Evolutionary conservation across 2,888 invertebrate species (phyloP).

Genomic region (Spisula solida): DNA sequence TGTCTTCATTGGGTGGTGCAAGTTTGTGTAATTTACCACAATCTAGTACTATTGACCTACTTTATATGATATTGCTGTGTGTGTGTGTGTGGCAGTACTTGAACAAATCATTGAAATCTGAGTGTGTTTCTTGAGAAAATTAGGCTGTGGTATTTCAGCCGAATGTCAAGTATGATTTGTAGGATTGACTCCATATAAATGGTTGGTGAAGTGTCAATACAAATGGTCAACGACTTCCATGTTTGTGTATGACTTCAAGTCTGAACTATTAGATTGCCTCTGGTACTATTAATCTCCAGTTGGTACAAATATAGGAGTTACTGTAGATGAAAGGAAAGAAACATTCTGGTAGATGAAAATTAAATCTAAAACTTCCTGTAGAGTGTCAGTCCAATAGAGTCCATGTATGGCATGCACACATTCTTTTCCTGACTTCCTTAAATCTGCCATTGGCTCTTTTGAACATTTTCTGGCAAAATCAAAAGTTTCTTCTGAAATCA

Average conservation of each 20-base stretch:
- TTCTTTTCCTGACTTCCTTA: too few species aligned
- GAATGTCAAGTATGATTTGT: constrained; percentile 12
- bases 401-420: too few species aligned
- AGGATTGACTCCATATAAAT: constrained; percentile 1
- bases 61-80: not conserved
- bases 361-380: too few species aligned
- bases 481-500: too few species aligned
- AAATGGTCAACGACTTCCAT: not conserved
- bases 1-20: too few species aligned
- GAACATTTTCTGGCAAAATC: too few species aligned
- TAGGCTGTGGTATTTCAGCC: not conserved
- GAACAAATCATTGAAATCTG: constrained; percentile 9
- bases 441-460: too few species aligned
- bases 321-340: too few species aligned
- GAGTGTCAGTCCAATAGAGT: too few species aligned
- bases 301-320: too few species aligned
- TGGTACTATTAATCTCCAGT: too few species aligned
- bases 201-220: not conserved
- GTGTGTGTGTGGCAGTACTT: not conserved
- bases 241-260: not conserved
- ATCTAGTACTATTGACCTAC: constrained; percentile 12
- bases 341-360: too few species aligned
- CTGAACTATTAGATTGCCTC: not conserved
- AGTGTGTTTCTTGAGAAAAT: not conserved
- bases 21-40: not conserved